Evolutionary conservation across 2,113 vertebrate genomes (phyloP), one percentile per base, ranked within the genome.

Genomic region (Chinchilla lanigera): DNA sequence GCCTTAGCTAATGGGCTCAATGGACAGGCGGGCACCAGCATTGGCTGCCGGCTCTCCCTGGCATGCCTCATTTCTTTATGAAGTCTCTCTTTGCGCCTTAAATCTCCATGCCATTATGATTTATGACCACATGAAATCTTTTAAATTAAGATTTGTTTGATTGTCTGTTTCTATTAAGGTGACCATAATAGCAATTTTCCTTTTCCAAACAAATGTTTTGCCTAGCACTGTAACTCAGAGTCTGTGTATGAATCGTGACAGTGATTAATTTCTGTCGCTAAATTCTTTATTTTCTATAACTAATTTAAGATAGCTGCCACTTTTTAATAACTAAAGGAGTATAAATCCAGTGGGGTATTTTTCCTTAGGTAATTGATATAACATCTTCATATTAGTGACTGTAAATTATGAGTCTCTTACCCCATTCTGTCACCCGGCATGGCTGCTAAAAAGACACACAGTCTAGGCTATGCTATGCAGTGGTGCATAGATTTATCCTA

Each of bases 131-230:
- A 96, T 97, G 98, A 98, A 97, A 95, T 94, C 86, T 98, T 98
- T 98, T 98, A 98, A 98, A 98, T 98, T 98, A 99, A 98, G 98
- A 99, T 99, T 98, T 98, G 98, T 99, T 98, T 99, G 98, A 99
- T 93, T 98, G 98, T 98, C 98, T 98, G 93, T 98, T 99, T 98
- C 98, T 97, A 98, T 99, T 99, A 99, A 96, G 98, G 92, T 75
- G 97, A 98, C 94, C 50, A 91, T 98, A 98, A 98, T 86, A 98
- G 98, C 96, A 97, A 97, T 98, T 98, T 98, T 97, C 96, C 10
- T 98, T 98, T 98, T 93, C 97, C 96, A 98, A 99, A 98, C 96
- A 99, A 99, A 98, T 98, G 97, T 97, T 98, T 98, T 98, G 96
- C 95, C 91, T 47, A 84, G 92, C 28, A 13, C 93, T 78, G 92